Base-by-base conservation (phyloP, 2,797 vertebrate genomes). In the Chelidonichthys spinosus region DNA sequence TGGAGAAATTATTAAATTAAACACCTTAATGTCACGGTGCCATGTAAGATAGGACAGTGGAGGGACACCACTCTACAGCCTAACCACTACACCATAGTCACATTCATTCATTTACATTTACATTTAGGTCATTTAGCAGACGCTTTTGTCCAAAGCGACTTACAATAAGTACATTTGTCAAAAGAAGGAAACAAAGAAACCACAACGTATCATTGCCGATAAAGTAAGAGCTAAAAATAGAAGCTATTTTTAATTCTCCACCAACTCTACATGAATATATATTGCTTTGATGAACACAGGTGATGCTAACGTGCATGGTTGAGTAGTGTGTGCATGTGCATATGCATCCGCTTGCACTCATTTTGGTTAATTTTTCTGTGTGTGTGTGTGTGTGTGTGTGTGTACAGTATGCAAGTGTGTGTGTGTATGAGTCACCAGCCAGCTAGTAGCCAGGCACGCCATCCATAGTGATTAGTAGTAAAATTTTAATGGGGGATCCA, bases 401-500 rank as follows among this genome's bases (percentile, higher is more conserved):
- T 25, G 25, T 25, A 25, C 25, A 25, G 49, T 55, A 73, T 75
- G 61, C 49, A 25, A 25, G 37, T 62, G 60, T 63, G 62, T 73
- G 66, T 55, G 74, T 76, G 63, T 76, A 14, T 74, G 74, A 74
- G 70, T 67, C 25, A 39, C 75, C 67, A 88, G 81, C 63, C 74
- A 84, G 79, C 71, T 46, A 76, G 82, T 68, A 76, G 81, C 81
- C 78, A 81, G 88, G 84, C 81, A 76, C 78, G 78, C 79, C 89
- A 82, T 92, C 91, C 92, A 91, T 87, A 91, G 93, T 95, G 94
- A 99, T 99, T 98, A 99, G 97, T 97, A 98, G 96, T 99, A 98
- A 98, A 97, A 97, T 93, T 96, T 98, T 99, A 97, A 98, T 96
- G 88, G 95, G 96, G 95, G 95, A 95, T 96, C 95, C 92, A 95